These are phyloP conservation scores for Hylaeus volcanicus DNA, from an alignment of 1,140 invertebrate species.

Conservation along the genomic window DNA sequence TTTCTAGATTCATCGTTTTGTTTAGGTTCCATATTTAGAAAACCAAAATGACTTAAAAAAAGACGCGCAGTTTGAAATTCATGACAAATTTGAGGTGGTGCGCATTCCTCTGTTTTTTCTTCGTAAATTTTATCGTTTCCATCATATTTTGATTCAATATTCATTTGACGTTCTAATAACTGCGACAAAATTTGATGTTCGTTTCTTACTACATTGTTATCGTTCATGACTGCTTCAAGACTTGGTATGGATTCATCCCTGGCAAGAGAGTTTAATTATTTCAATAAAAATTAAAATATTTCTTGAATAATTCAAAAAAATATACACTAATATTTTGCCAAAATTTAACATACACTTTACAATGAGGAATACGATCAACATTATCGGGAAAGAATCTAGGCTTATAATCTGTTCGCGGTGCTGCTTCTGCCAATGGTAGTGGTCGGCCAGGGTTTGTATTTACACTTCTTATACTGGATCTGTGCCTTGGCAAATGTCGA, in stretches of 20 bases:
- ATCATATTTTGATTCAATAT: constrained; percentile 81
- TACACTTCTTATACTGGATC: constrained; percentile 87
- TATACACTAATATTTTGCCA: constrained; percentile 1
- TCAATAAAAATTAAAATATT: not conserved
- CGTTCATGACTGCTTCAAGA: constrained; percentile 86
- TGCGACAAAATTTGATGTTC: constrained; percentile 76
- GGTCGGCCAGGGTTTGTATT: constrained; percentile 89
- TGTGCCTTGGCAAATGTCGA: constrained; percentile 89
- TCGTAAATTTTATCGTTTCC: constrained; percentile 79
- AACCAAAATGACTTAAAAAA: constrained; percentile 96
- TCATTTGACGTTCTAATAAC: constrained; percentile 75
- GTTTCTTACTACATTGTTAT: constrained; percentile 80
- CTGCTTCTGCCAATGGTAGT: constrained; percentile 87
- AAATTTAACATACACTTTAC: constrained; percentile 86
- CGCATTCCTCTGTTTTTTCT: constrained; percentile 86
- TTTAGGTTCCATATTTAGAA: constrained; percentile 89
- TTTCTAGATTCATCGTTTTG: constrained; percentile 81
- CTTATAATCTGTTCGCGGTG: constrained; percentile 83
- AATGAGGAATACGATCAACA: constrained; percentile 89
- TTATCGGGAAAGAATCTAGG: constrained; percentile 91
- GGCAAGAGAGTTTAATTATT: constrained; percentile 10
- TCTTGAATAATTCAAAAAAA: not conserved
- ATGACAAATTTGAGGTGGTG: constrained; percentile 90
- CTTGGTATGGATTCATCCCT: constrained; percentile 92
- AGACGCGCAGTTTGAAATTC: constrained; percentile 97